Base-by-base conservation (phyloP, 1,140 invertebrate genomes). In the Pogonognathellus flavescens region DNA sequence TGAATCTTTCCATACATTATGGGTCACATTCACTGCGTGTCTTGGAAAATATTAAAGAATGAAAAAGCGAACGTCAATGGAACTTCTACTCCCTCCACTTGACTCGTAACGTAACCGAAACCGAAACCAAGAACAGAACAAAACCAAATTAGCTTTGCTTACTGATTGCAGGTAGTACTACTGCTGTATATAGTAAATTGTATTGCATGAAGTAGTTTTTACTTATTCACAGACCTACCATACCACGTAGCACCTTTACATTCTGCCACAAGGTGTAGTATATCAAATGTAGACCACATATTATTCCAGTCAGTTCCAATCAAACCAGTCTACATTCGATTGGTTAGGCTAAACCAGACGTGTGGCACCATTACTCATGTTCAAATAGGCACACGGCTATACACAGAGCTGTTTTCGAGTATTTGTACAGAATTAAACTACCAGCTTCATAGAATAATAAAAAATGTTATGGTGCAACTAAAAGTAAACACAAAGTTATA, bases 31-130 rank as follows among this genome's bases (percentile, higher is more conserved):
- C 31, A 55, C 50, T 55, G 55, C 80, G 80, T 81, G 80, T 55
- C 50, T 53, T 53, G 55, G 80, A 53, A 81, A 81, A 81, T 25
- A 81, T 81, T 81, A 81, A 81, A 53, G 55, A 25, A 25, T 55
- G 18, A 55, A 57, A 76, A n/a, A 76, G 41, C 41, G 31, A 18
- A 76, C 41, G 70, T 76, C 70, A 49, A 76, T 18, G 8, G 70
- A 31, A 76, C 70, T 49, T 16, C n/a, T 76, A 41, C n/a, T 50
- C 70, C 70, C 41, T 49, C 31, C n/a, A 76, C 70, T 76, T 49
- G 16, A 76, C 31, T 41, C 31, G 1, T 41, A 6, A 41, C 31
- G 1, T 6, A 41, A 41, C 31, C 31, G 31, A 41, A 41, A 41
- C 31, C 31, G 31, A 41, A 41, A 31, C 70, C 70, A 41, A 50